These are phyloP conservation scores for Mechanitis mazaeus DNA, from an alignment of 2,888 invertebrate species.

Conservation along the genomic window DNA sequence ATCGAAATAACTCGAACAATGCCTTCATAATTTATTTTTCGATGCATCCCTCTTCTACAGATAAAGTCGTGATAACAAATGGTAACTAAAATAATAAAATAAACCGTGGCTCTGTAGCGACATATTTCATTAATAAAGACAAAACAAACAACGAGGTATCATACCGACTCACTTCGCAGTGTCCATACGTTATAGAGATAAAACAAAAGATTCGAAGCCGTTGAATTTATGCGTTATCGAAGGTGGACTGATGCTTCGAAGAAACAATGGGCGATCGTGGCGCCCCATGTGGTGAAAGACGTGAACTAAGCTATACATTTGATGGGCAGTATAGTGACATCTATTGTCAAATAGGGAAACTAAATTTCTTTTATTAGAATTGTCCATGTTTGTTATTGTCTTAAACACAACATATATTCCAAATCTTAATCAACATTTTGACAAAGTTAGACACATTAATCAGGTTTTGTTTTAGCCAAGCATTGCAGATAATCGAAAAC, in stretches of 20 bases:
- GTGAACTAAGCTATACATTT: slow-evolving; percentile 34
- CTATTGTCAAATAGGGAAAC: slow-evolving; percentile 61
- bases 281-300: slow-evolving; percentile 72
- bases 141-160: slow-evolving; percentile 69
- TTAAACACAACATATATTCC: too few relatives aligned
- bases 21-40: slow-evolving; percentile 73
- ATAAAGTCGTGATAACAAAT: slow-evolving; percentile 77
- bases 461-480: slow-evolving; percentile 6
- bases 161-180: slow-evolving; percentile 74
- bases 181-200: slow-evolving; percentile 76
- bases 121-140: slow-evolving; percentile 77
- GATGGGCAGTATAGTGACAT: slow-evolving; percentile 50
- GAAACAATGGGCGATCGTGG: slow-evolving; percentile 72
- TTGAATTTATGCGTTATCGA: slow-evolving; percentile 75
- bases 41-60: slow-evolving; percentile 69
- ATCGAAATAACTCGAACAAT: slow-evolving; percentile 67
- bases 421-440: not conserved
- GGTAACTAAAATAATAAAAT: slow-evolving; percentile 77
- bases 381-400: slow-evolving; percentile 1
- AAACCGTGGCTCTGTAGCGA: slow-evolving; percentile 63
- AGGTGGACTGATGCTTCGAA: slow-evolving; percentile 59
- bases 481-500: slow-evolving; percentile 24
- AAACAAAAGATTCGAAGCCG: slow-evolving; percentile 71
- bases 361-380: slow-evolving; percentile 32
- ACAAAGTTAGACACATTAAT: not conserved